phyloP scores from a whole-genome alignment of 2,888 invertebrate species.

The Habroteleia sp. region DNA sequence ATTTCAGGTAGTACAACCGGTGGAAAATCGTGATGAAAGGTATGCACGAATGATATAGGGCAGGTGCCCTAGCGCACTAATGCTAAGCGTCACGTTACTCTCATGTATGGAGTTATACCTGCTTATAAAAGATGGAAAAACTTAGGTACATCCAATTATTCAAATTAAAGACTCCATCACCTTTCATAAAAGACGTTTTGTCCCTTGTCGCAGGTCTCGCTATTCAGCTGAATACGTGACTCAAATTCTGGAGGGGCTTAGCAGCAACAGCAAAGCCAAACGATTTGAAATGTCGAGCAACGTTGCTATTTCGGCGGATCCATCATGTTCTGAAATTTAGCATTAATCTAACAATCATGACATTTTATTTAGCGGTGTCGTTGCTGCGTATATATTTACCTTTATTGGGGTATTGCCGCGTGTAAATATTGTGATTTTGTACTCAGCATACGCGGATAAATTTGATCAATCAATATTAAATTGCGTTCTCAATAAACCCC shows the following conservation, averaged over 20 bases:
- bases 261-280: too few relatives aligned
- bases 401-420: constrained; percentile 18
- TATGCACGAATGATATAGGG: constrained; percentile 73
- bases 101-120: constrained; percentile 53
- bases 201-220: not conserved
- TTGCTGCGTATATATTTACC: constrained; percentile 30
- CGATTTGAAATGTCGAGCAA: too few relatives aligned
- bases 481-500: constrained; percentile 24
- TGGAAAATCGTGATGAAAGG: constrained; percentile 67
- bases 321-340: too few relatives aligned
- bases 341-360: constrained; percentile 23
- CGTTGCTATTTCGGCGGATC: not conserved
- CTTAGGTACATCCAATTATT: constrained; percentile 78
- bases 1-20: too few relatives aligned
- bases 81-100: constrained; percentile 57
- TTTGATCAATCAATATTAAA: constrained; percentile 49
- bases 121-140: constrained; percentile 56
- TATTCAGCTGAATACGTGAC: not conserved
- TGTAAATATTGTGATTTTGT: constrained; percentile 38
- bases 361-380: constrained; percentile 16
- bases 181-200: constrained; percentile 72
- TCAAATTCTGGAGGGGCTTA: constrained; percentile 15
- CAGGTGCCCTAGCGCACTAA: constrained; percentile 77
- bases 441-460: constrained; percentile 9
- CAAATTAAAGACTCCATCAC: constrained; percentile 80